phyloP scores from a whole-genome alignment of 2,113 vertebrate genomes.

The Pseudorectes ferrugineus region DNA sequence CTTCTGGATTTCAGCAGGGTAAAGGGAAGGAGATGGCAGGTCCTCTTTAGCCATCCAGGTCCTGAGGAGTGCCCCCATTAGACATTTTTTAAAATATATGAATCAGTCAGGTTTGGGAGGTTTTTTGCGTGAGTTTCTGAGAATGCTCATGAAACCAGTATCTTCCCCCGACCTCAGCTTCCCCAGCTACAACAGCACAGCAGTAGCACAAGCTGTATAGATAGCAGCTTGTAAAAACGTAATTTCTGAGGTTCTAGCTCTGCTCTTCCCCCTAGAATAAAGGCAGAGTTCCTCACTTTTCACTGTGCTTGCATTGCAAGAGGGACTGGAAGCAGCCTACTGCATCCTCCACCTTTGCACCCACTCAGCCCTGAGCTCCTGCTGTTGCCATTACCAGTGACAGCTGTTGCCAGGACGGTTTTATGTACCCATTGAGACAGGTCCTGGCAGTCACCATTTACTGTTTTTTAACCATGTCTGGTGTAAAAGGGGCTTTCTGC shows the following conservation, averaged over 20 bases:
- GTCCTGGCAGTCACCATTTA: neutral
- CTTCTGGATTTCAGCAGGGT: neutral
- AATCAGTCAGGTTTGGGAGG: neutral
- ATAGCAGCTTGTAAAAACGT: rapidly evolving
- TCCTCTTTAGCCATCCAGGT: neutral
- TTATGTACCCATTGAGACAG: neutral
- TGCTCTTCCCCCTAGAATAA: neutral
- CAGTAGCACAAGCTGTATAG: neutral
- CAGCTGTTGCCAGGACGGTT: neutral
- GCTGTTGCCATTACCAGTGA: neutral
- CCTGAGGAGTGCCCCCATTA: neutral
- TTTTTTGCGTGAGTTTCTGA: neutral
- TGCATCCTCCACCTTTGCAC: neutral
- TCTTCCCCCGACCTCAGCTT: neutral
- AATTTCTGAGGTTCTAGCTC: neutral
- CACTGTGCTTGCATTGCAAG: neutral
- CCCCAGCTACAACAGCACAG: neutral
- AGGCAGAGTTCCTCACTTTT: neutral
- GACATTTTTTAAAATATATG: neutral
- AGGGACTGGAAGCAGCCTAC: neutral
- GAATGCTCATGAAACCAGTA: neutral
- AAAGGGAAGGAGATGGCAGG: neutral
- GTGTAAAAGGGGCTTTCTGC: neutral
- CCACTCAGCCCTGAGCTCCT: neutral
- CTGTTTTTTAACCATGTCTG: neutral